Conservation (phyloP, 92 coral and sea anemone genomes). For the Palythoa heliodiscus region DNA sequence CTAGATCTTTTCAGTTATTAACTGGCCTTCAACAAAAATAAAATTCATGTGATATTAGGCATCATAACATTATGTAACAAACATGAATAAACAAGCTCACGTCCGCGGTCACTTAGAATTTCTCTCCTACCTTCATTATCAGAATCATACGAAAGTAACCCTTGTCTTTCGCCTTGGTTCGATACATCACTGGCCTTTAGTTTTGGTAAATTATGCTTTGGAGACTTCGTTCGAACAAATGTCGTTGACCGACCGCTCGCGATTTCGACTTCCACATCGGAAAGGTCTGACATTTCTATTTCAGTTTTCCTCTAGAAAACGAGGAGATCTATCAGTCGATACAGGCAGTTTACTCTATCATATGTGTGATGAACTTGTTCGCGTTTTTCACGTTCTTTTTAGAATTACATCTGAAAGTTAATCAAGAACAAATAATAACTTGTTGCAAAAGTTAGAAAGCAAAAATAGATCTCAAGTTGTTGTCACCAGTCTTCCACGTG, state of each 20-base stretch:
- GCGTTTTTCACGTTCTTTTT: too few species aligned
- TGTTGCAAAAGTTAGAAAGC: neutral
- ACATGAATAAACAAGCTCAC: too few species aligned
- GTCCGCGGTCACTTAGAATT: neutral
- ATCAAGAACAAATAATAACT: neutral
- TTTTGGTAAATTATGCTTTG: constrained; percentile 16
- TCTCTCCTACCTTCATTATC: constrained; percentile 18
- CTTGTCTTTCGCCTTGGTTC: constrained; percentile 16
- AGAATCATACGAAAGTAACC: constrained; percentile 6
- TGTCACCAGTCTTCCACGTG: neutral
- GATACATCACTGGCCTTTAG: neutral
- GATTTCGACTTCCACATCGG: constrained; percentile 35
- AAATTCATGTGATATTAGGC: too few species aligned
- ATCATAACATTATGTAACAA: too few species aligned
- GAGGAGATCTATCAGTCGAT: neutral
- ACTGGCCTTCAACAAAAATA: too few species aligned
- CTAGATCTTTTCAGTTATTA: too few species aligned
- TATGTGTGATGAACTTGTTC: neutral
- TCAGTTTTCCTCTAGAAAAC: neutral
- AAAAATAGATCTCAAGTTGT: neutral
- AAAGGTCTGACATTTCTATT: constrained; percentile 20
- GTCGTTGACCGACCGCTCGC: constrained; percentile 20
- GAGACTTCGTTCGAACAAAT: constrained; percentile 18
- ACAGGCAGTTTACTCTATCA: too few species aligned
- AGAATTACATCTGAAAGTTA: neutral